phyloP scores from a whole-genome alignment of 2,888 invertebrate species.

The Aproaerema taeniolella region DNA sequence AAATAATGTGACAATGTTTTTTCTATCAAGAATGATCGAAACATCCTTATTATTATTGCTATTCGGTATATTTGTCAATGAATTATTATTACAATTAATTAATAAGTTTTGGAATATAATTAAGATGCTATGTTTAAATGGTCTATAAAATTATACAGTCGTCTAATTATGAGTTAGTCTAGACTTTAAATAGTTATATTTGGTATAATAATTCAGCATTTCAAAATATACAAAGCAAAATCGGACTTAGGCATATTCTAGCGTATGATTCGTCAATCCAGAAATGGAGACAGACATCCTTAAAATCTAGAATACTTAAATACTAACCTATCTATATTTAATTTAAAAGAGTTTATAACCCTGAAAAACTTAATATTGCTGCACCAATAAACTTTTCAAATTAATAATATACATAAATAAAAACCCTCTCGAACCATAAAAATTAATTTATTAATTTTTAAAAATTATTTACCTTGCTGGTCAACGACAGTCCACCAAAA shows the following conservation, averaged over 20 bases:
- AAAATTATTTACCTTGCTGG: slow-evolving; percentile 32
- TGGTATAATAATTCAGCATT: slow-evolving; percentile 56
- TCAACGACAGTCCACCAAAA: slow-evolving; percentile 48
- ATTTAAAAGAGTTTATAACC: slow-evolving; percentile 55
- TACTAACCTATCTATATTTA: slow-evolving; percentile 31
- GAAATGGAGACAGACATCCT: slow-evolving; percentile 44
- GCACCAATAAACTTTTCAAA: slow-evolving; percentile 41
- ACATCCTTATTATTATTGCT: slow-evolving; percentile 8
- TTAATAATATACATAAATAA: slow-evolving; percentile 33
- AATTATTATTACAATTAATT: neutral
- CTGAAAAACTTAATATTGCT: slow-evolving; percentile 44
- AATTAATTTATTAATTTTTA: slow-evolving; percentile 18
- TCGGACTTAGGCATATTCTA: slow-evolving; percentile 75
- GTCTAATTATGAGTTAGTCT: slow-evolving; percentile 4
- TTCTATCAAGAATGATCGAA: too few species aligned
- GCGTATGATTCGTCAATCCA: slow-evolving; percentile 71
- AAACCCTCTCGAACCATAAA: slow-evolving; percentile 19
- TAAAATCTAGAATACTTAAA: slow-evolving; percentile 18
- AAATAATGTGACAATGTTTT: neutral
- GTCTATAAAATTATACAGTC: too few species aligned
- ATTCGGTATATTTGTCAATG: slow-evolving; percentile 3
- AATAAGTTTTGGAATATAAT: neutral
- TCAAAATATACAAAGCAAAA: slow-evolving; percentile 65
- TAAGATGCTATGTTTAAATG: too few species aligned
- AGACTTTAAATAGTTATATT: slow-evolving; percentile 36